These are phyloP conservation scores for Steatornis caripensis DNA, from an alignment of 2,113 vertebrate genomes.

Conservation along the genomic window DNA sequence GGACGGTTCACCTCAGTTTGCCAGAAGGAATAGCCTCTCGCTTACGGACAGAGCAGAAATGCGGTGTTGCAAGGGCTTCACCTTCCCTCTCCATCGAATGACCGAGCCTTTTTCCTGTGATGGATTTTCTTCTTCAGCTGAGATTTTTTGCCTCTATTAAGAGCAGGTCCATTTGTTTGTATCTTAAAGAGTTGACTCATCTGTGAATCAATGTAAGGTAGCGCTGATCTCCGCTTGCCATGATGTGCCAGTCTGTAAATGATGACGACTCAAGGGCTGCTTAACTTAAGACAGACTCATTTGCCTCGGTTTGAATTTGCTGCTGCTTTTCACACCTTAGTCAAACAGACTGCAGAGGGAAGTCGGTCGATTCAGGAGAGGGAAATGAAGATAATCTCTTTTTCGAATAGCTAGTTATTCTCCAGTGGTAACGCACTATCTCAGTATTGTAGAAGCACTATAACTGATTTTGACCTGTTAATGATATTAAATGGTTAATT, in stretches of 20 bases:
- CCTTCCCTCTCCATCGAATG: not conserved
- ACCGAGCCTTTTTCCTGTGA: not conserved
- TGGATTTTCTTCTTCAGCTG: not conserved
- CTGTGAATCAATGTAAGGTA: fast-evolving
- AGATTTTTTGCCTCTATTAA: not conserved
- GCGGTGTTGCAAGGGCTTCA: not conserved
- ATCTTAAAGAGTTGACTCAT: not conserved
- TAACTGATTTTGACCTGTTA: not conserved
- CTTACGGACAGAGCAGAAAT: fast-evolving
- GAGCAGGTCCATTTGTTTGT: not conserved
- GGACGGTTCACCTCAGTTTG: not conserved
- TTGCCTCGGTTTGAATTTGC: not conserved
- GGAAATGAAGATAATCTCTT: not conserved
- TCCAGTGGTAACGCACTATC: not conserved
- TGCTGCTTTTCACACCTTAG: not conserved
- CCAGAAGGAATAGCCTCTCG: not conserved
- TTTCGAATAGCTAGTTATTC: not conserved
- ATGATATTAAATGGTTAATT: not conserved
- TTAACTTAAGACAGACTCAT: not conserved
- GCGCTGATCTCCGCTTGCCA: not conserved
- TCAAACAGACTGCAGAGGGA: not conserved
- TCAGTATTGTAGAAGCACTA: not conserved
- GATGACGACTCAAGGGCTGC: not conserved
- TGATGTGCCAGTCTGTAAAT: not conserved
- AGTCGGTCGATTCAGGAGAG: fast-evolving